A percentile compares a stretch with the other conserved stretches of the same genome.
These are phyloP conservation scores for Psophia crepitans DNA, from an alignment of 2,113 vertebrate species.

Conservation along the genomic window DNA sequence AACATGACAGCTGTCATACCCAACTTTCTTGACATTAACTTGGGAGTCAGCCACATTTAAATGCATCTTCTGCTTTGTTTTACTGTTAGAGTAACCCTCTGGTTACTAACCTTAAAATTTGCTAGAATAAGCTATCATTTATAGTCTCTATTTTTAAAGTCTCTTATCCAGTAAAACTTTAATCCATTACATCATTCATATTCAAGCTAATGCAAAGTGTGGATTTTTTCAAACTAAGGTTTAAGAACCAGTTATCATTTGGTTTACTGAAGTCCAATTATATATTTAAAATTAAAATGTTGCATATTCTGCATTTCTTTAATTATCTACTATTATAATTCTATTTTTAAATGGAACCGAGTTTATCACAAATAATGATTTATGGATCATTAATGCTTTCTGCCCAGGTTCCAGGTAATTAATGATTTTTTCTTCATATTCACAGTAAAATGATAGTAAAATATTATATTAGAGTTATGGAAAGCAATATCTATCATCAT, in stretches of 20 bases:
- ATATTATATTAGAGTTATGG: not conserved
- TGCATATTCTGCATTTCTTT: not conserved
- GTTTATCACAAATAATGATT: not conserved
- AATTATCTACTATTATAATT: not conserved
- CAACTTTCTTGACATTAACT: not conserved
- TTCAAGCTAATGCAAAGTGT: not conserved
- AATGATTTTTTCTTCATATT: not conserved
- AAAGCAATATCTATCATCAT: not conserved
- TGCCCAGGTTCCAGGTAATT: not conserved
- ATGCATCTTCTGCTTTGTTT: not conserved
- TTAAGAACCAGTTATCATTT: not conserved
- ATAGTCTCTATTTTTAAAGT: not conserved
- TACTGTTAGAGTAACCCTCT: not conserved
- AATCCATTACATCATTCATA: not conserved
- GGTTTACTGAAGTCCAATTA: not conserved
- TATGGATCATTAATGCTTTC: not conserved
- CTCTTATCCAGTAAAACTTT: not conserved
- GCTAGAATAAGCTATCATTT: not conserved
- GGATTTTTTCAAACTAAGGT: not conserved
- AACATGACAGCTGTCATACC: not conserved
- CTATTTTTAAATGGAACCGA: not conserved
- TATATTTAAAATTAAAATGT: not conserved
- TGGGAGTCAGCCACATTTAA: not conserved
- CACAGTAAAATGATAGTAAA: not conserved
- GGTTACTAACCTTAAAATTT: not conserved